Conservation (phyloP, 1,140 invertebrate species). For the Drosophila sulfurigaster region DNA sequence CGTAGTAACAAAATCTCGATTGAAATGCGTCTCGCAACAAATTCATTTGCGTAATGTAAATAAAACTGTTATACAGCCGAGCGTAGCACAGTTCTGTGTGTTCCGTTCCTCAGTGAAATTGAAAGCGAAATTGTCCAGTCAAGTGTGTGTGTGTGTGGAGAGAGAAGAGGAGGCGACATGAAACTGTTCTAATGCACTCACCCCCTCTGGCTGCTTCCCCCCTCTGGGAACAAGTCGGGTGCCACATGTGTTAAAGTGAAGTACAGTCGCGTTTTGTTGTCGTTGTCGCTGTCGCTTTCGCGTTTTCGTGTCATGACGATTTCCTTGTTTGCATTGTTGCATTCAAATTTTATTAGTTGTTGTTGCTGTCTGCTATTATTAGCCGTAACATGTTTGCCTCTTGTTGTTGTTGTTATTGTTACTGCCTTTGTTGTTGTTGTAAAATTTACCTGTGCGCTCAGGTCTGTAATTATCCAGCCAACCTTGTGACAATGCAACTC, state of each 20-base stretch:
- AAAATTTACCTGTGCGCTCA: slow-evolving; percentile 76
- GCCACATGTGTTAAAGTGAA: slow-evolving; percentile 50
- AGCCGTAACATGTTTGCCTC: slow-evolving; percentile 48
- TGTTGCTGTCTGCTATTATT: slow-evolving; percentile 52
- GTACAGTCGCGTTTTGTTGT: slow-evolving; percentile 64
- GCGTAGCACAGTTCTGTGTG: slow-evolving; percentile 51
- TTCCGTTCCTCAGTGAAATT: slow-evolving; percentile 53
- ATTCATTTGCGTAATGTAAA: slow-evolving; percentile 64
- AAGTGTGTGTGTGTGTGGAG: slow-evolving; percentile 14
- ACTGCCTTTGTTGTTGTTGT: slow-evolving; percentile 26
- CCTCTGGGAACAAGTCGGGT: neutral
- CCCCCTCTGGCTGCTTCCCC: neutral
- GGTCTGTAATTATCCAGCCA: slow-evolving; percentile 77
- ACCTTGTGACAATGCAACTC: slow-evolving; percentile 69
- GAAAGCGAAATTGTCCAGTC: slow-evolving; percentile 70
- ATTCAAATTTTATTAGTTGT: slow-evolving; percentile 37
- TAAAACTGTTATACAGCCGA: slow-evolving; percentile 52
- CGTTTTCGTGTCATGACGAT: slow-evolving; percentile 59
- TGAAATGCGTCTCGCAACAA: slow-evolving; percentile 38
- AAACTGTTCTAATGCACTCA: slow-evolving; percentile 58
- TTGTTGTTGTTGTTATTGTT: slow-evolving; percentile 37
- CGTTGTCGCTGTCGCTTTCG: neutral
- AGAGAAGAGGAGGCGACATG: slow-evolving; percentile 12
- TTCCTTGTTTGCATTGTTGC: slow-evolving; percentile 74
- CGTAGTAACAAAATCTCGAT: slow-evolving; percentile 54